These are phyloP conservation scores for Bujurquina vittata DNA, from an alignment of 2,113 vertebrate species.

Conservation along the genomic window DNA sequence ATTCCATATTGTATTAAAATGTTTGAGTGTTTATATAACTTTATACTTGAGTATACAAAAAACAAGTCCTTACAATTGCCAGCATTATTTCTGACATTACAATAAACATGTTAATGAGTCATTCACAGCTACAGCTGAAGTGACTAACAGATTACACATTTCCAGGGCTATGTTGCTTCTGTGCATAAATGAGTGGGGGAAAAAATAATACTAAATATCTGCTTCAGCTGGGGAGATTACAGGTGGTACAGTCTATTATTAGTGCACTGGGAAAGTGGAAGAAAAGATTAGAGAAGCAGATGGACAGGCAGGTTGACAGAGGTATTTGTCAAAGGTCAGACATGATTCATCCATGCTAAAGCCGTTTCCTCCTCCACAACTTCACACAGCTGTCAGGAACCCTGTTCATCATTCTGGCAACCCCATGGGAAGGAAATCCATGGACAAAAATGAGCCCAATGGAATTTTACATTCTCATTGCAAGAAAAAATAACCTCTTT, in stretches of 20 bases:
- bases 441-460: background rate
- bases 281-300: slow-evolving; percentile 33
- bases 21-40: background rate
- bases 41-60: background rate
- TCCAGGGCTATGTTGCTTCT: background rate
- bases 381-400: slow-evolving; percentile 27
- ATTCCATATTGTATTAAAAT: background rate
- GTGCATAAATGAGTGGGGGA: background rate
- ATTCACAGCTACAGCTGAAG: background rate
- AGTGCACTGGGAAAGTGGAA: slow-evolving; percentile 10
- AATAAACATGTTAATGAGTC: slow-evolving; percentile 6
- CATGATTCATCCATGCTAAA: slow-evolving; percentile 38
- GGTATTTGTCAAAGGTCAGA: slow-evolving; percentile 44
- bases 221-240: slow-evolving; percentile 16
- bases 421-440: background rate
- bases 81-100: background rate
- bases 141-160: slow-evolving; percentile 8
- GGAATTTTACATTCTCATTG: background rate
- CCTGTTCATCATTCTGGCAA: slow-evolving; percentile 9
- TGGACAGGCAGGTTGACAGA: slow-evolving; percentile 30
- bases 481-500: background rate
- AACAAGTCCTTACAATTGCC: background rate
- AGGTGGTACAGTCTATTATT: slow-evolving; percentile 21
- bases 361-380: slow-evolving; percentile 8
- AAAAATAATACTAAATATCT: slow-evolving; percentile 10